Conservation (phyloP, 1,140 invertebrate species). For the Drosophila leontia region DNA sequence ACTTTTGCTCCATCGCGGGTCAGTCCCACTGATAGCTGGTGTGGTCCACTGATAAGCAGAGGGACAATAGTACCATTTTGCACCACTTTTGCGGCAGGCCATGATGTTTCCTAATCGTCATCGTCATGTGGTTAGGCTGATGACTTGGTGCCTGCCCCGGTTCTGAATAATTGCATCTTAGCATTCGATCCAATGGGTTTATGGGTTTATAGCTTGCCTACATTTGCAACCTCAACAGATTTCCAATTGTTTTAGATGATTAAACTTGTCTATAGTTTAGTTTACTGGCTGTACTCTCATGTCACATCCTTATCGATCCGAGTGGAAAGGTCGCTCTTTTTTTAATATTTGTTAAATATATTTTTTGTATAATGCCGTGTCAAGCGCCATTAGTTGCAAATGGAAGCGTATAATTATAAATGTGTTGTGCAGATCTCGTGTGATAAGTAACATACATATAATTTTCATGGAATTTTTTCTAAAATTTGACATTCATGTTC, state of each 20-base stretch:
- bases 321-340: constrained; percentile 10
- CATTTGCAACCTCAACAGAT: not conserved
- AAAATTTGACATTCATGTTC: not conserved
- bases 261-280: not conserved
- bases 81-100: constrained; percentile 7
- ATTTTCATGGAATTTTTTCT: not conserved
- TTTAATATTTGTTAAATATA: not conserved
- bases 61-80: constrained; percentile 24
- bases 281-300: not conserved
- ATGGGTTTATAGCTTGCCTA: not conserved
- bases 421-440: constrained; percentile 18
- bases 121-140: constrained; percentile 19
- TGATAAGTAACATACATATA: constrained; percentile 2
- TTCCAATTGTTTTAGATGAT: not conserved
- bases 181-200: not conserved
- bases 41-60: constrained; percentile 28
- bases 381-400: constrained; percentile 32
- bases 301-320: constrained; percentile 1
- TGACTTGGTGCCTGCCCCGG: constrained; percentile 19
- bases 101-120: constrained; percentile 42
- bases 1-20: constrained; percentile 23
- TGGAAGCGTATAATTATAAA: constrained; percentile 33
- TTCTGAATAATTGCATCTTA: constrained; percentile 5
- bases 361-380: constrained; percentile 17
- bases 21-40: constrained; percentile 37